Base-by-base conservation (phyloP, 2,113 vertebrate species). In the Gavialis gangeticus region DNA sequence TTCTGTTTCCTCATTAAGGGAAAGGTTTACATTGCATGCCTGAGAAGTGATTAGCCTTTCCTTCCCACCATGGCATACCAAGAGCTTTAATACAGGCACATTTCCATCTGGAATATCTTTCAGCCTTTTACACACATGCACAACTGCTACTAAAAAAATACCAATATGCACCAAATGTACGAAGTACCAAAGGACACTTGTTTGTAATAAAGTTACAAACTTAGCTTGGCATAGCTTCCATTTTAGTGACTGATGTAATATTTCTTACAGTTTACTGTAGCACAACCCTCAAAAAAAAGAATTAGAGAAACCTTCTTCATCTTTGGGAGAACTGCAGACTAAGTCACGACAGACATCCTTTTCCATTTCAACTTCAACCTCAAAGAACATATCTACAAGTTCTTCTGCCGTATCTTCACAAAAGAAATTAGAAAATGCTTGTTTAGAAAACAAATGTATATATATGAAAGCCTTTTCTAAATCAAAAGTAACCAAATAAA, bases 351-450 rank as follows among this genome's bases (percentile, higher is more conserved):
- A 99, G 97, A 99, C 98, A n/a, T 98, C 98, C 97, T 99, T 99
- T 94, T 99, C 99, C 99, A 99, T 99, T 98, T 99, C 99, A 97
- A 99, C 99, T 98, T 99, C 99, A 60, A 99, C 99, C 97, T 99
- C 99, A 97, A 99, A 99, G 97, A 99, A 99, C 16, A 98, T 99
- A 95, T 99, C 98, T 95, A 99, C 97, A 97, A 99, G 98, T 96
- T 99, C 99, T 91, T 99, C 99, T 19, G 99, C 98, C 91, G 98
- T 97, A 84, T 99, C 99, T 98, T 66, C 3, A 93, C 25, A 96
- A 92, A 95, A 62, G 63, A 93, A 96, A 85, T 46, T 18, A 58
- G 71, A 14, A 73, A 77, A 66, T 6, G 30, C 3, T 82, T 95
- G 58, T 79, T 54, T 21, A 2, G 3, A 82, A 12, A 81, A 10